phyloP scores from a whole-genome alignment of 2,888 invertebrate genomes.

The Ptilodon capucinus region DNA sequence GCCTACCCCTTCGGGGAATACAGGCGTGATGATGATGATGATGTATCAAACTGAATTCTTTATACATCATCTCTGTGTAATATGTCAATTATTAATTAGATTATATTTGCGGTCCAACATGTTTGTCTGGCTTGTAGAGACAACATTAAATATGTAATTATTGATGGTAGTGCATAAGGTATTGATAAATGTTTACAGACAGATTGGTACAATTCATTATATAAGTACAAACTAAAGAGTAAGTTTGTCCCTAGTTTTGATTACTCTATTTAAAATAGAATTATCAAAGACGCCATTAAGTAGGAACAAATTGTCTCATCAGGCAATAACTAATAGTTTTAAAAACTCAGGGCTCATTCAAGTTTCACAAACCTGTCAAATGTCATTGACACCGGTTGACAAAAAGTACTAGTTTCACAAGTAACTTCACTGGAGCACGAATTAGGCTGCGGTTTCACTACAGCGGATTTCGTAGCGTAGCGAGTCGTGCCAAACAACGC shows the following conservation, averaged over 20 bases:
- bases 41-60: slow-evolving; percentile 48
- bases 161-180: too few relatives aligned
- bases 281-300: too few relatives aligned
- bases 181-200: too few relatives aligned
- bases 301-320: neutral
- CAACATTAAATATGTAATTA: too few relatives aligned
- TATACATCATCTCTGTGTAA: slow-evolving; percentile 42
- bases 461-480: neutral
- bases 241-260: too few relatives aligned
- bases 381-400: neutral
- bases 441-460: neutral
- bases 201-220: too few relatives aligned
- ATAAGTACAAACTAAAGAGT: too few relatives aligned
- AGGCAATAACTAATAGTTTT: neutral
- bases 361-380: neutral
- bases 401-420: neutral
- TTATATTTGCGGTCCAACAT: slow-evolving; percentile 10
- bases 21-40: too few relatives aligned
- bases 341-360: neutral
- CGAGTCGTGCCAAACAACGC: neutral
- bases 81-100: slow-evolving; percentile 43
- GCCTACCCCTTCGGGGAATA: too few relatives aligned
- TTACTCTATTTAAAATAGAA: too few relatives aligned
- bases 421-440: neutral
- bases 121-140: too few relatives aligned